Percentiles rank a stretch among this genome's conserved stretches.
Conservation (phyloP, 2,797 vertebrate species). For the Xenopus petersii region DNA sequence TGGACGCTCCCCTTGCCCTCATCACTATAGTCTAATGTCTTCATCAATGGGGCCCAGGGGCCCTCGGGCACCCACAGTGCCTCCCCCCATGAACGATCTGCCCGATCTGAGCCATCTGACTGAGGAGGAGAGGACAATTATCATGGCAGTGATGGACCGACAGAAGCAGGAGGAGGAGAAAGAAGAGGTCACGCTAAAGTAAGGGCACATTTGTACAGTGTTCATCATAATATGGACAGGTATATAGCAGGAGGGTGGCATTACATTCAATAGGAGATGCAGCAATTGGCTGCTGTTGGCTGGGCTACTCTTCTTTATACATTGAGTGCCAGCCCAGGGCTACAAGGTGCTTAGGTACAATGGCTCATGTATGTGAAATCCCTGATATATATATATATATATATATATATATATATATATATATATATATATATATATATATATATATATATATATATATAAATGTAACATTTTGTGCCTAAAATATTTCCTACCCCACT, state of each 20-base stretch:
- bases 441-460: no score
- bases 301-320: not conserved
- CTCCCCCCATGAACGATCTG: slow-evolving; percentile 87
- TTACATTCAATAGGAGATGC: slow-evolving; percentile 3
- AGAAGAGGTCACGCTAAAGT: slow-evolving; percentile 98
- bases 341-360: not conserved
- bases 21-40: slow-evolving; percentile 71
- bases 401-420: no score
- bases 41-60: slow-evolving; percentile 90
- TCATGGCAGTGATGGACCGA: slow-evolving; percentile 97
- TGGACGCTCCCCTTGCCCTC: slow-evolving; percentile 69
- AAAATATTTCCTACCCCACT: no score
- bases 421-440: no score
- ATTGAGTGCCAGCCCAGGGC: not conserved
- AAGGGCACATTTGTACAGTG: slow-evolving; percentile 62
- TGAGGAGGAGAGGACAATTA: slow-evolving; percentile 95
- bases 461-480: no score
- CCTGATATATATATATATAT: no score
- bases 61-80: slow-evolving; percentile 88
- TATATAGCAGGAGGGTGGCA: slow-evolving; percentile 14
- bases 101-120: slow-evolving; percentile 98
- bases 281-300: not conserved
- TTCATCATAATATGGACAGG: not conserved
- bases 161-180: slow-evolving; percentile 97
- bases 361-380: not conserved